Conservation (phyloP, 2,797 vertebrate species). For the Hippopotamyrus pictus region DNA sequence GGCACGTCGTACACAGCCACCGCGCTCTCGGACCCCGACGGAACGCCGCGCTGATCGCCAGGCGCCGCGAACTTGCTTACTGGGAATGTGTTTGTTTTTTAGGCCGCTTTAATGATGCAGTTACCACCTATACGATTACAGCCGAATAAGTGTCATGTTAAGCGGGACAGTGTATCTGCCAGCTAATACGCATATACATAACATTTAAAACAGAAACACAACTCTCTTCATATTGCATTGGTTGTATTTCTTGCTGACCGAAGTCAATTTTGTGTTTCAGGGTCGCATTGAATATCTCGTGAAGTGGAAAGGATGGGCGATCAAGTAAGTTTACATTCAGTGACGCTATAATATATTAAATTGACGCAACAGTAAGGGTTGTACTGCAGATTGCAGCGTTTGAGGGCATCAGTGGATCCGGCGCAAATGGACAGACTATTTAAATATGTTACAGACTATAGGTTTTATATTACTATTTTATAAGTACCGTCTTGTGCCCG, state of each 20-base stretch:
- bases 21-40: neutral
- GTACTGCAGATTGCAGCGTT: neutral
- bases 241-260: neutral
- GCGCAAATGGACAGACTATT: neutral
- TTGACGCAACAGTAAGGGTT: neutral
- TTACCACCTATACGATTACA: neutral
- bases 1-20: neutral
- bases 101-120: neutral
- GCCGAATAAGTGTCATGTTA: neutral
- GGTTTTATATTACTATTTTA: neutral
- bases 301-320: slow-evolving; percentile 81
- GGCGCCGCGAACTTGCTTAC: neutral
- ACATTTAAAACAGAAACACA: neutral
- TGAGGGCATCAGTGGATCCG: neutral
- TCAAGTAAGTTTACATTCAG: slow-evolving; percentile 67
- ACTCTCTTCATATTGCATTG: neutral
- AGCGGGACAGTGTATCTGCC: neutral
- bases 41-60: neutral
- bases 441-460: neutral
- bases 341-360: neutral
- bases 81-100: neutral
- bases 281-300: slow-evolving; percentile 77
- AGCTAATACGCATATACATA: neutral
- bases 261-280: slow-evolving; percentile 40
- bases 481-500: neutral